phyloP scores from a whole-genome alignment of 2,797 vertebrate species.

The Sebastes reedi region DNA sequence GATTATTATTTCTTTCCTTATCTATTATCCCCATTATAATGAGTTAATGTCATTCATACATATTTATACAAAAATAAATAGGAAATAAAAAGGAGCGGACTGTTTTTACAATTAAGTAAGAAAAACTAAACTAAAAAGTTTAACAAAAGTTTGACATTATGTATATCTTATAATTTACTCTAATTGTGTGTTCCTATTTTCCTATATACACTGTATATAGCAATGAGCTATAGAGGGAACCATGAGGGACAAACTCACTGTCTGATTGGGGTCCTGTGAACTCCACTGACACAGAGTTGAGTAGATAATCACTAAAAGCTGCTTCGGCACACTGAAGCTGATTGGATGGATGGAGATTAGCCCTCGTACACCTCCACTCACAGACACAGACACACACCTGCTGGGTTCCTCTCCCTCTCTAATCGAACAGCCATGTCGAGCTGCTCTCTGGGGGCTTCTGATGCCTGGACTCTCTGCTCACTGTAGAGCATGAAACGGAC shows the following conservation, averaged over 20 bases:
- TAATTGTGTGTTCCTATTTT: neutral
- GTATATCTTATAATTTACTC: neutral
- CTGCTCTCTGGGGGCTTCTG: conserved; percentile 18
- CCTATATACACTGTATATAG: neutral
- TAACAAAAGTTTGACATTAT: neutral
- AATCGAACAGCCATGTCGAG: conserved; percentile 22
- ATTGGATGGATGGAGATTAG: conserved; percentile 20
- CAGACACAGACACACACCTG: conserved; percentile 35
- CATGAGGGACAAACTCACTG: neutral
- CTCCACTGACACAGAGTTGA: neutral
- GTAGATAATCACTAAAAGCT: conserved; percentile 10
- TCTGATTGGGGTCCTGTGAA: neutral
- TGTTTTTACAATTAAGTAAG: neutral
- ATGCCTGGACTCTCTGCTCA: conserved; percentile 6
- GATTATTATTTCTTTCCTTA: neutral
- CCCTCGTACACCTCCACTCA: neutral
- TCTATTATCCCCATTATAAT: neutral
- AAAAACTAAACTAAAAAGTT: neutral
- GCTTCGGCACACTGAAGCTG: neutral
- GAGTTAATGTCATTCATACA: neutral
- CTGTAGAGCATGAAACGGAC: neutral
- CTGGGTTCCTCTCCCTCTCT: conserved; percentile 28
- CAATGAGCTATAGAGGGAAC: neutral
- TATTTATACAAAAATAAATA: neutral
- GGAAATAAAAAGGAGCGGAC: neutral